Evolutionary conservation across 2,113 vertebrate genomes (phyloP), one percentile per base, ranked within the genome.

Genomic region (Oryzias curvinotus): DNA sequence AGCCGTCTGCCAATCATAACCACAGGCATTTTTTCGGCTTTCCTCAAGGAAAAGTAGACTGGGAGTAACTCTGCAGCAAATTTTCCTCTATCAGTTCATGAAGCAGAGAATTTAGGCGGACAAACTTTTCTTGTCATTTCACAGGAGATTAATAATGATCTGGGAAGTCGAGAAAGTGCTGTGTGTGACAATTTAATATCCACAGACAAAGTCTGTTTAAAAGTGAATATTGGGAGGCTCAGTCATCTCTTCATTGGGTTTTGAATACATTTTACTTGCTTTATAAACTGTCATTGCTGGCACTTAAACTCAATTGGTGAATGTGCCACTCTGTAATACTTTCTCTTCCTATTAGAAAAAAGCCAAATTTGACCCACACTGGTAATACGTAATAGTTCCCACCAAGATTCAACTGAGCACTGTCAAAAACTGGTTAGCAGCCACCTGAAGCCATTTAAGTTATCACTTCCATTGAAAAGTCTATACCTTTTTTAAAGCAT

Each of bases 1-100:
- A 85, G 36, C 81, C 82, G 81, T 43, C 77, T 82, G 82, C 67
- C 87, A 86, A 70, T 90, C 89, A 84, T 62, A 25, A 16, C 26
- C 53, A 12, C 59, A 23, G 46, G 67, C 41, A 3, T 3, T 26
- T 70, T 53, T 81, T 80, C 80, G 77, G 46, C 65, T 77, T 84
- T 65, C 56, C 26, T 50, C 64, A 23, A 36, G 1, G 52, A 73
- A 81, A n/a, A 18, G 68, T 76, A 86, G 82, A 85, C 75, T 77
- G 70, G 60, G 55, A 80, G 68, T 70, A 67, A 57, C 62, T 61
- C 25, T 77, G 61, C 53, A 19, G 49, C 55, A 41, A 59, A 55
- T 78, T 64, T 61, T 77, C 71, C 81, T 85, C 60, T 78, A 51
- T 70, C 65, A 74, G 71, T 25, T 73, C 69, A 78, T 73, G 75